Evolutionary conservation across 1,140 invertebrate genomes (phyloP), one percentile per base, ranked within the genome.

Genomic region (Oncopeltus fasciatus): DNA sequence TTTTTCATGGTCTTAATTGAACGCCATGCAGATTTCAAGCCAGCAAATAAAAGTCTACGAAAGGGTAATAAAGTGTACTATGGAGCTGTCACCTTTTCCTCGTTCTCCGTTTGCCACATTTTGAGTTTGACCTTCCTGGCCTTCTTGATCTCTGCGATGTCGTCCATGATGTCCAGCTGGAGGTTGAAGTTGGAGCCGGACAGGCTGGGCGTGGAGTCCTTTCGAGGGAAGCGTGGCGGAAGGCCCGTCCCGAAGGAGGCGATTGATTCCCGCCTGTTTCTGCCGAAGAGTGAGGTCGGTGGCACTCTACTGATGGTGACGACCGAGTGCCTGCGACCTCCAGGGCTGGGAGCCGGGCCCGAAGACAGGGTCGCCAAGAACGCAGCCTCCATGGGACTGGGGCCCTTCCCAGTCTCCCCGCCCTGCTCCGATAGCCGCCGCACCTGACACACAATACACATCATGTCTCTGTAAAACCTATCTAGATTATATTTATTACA

Each of bases 131-230:
- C 87, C 77, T 90, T 89, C 44, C 85, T 77, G 1, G 69, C 67
- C 1, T 85, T 83, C 70, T 87, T 86, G 21, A 89, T 82, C 59
- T 78, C 74, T 1, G 76, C 74, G 38, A 90, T 90, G 68, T 89
- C 86, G 67, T 90, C 87, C 87, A 90, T 89, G 61, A 90, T 89
- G 68, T 90, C 87, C 60, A 90, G 74, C 68, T 89, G 86, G 20
- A 90, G 74, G 70, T 89, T 90, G 69, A 88, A 87, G 16, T 83
- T 81, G 69, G 85, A 88, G 38, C 87, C 87, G 18, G 79, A 78
- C 24, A 82, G 83, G 20, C 83, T 82, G 26, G 85, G 84, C 1
- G 84, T 84, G 1, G 69, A 70, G 47, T 70, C 69, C 29, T 64
- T 63, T n/a, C 69, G 62, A n/a, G 57, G 58, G 14, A 60, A 26